Base-by-base conservation (phyloP, 1,140 invertebrate genomes). In the Semibalanus balanoides region DNA sequence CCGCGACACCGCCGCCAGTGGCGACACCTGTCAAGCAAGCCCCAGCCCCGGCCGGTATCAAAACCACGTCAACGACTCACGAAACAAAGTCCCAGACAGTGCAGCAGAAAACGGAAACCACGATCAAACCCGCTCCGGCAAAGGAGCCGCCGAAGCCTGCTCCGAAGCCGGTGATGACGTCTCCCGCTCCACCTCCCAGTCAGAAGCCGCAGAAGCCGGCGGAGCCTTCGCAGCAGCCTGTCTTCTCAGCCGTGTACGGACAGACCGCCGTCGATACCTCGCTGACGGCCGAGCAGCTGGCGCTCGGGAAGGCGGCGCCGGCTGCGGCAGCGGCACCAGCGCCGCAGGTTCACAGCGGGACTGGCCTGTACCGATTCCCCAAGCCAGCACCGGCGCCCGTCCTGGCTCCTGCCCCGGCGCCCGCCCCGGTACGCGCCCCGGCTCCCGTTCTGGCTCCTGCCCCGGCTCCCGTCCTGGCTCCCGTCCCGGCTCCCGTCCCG, bases 281-380 rank as follows among this genome's bases (percentile, higher is more conserved):
- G 14, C 11, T 25, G 11, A 64, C 51, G 22, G 51, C 11, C 11
- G 51, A 64, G 51, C 77, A 76, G 35, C 76, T 78, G 27, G 75
- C 78, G 30, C 74, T 78, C 30, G 76, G 78, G 30, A 31, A 78
- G 76, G 74, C 76, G 19, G 71, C 76, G n/a, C 51, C 73, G 11
- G 31, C 3, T 43, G n/a, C 19, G 27, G 30, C 29, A 28, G 28
- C 51, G 1, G 22, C 51, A 11, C 35, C 35, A 17, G 35, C 35
- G 35, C 35, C 35, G 17, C 35, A 40, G 35, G 35, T 40, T 17
- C 51, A 64, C 22, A 64, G 14, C 51, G 51, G 51, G 22, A 25
- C 51, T 25, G 22, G 22, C 51, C 51, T 64, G 11, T 64, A 64
- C 22, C 9, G 22, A 25, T 64, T 64, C 51, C 77, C 76, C 31